Evolutionary conservation across 23 tunicate species (phyloP).

Genomic region (Corella eumyota): DNA sequence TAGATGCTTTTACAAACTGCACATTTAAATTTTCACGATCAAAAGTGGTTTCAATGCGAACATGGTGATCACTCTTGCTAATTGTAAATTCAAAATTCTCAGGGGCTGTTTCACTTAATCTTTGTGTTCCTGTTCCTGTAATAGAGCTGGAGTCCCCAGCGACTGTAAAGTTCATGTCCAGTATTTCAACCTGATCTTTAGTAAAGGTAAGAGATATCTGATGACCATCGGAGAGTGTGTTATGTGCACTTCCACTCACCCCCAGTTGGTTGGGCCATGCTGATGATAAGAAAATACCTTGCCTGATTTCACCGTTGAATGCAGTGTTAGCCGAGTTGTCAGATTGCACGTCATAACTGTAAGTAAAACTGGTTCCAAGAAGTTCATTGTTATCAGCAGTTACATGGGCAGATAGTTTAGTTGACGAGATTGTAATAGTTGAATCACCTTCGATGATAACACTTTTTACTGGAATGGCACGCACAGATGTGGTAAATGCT

Average conservation of each 20-base stretch:
- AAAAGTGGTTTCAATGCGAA: too few relatives aligned
- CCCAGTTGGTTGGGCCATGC: neutral
- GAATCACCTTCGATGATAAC: neutral
- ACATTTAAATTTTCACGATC: too few relatives aligned
- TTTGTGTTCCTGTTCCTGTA: slow-evolving; percentile 9
- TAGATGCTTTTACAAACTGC: too few relatives aligned
- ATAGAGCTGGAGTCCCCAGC: neutral
- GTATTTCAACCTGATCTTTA: slow-evolving; percentile 11
- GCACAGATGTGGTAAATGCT: slow-evolving; percentile 4
- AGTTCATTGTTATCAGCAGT: slow-evolving; percentile 2
- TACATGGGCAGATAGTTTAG: neutral
- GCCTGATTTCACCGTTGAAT: slow-evolving; percentile 1
- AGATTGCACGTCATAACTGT: neutral
- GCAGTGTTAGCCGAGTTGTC: slow-evolving; percentile 1
- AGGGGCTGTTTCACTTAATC: slow-evolving; percentile 5
- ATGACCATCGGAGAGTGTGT: slow-evolving; percentile 8
- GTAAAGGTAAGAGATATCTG: neutral
- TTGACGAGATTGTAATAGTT: neutral
- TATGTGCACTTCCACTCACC: neutral
- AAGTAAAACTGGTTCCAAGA: slow-evolving; percentile 1
- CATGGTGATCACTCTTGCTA: neutral
- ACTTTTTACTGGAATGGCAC: slow-evolving; percentile 5
- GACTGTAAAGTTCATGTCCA: neutral
- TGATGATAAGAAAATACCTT: neutral
- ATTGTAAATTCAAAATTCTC: neutral